Percentiles rank a stretch among this genome's conserved stretches.
Evolutionary conservation across 2,888 invertebrate species (phyloP).

Genomic region (Xiphydria camelus): DNA sequence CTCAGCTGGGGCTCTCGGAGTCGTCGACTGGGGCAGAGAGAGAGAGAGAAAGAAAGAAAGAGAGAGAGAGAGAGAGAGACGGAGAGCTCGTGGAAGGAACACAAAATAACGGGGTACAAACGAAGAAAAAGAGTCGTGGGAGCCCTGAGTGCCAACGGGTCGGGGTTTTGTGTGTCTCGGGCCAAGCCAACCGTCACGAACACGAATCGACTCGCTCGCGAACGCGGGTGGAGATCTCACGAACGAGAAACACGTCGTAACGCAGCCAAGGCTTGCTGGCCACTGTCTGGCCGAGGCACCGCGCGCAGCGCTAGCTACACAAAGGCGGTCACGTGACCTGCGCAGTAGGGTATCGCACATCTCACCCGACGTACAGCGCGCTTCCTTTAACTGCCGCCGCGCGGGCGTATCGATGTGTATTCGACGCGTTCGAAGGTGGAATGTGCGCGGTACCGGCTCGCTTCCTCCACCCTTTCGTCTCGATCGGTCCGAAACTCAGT

Average conservation of each 20-base stretch:
- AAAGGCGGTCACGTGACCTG: conserved; percentile 20
- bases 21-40: conserved; percentile 18
- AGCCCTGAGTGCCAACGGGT: conserved; percentile 4
- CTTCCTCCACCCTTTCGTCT: too few species aligned
- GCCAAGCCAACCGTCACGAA: conserved; percentile 8
- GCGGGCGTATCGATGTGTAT: conserved; percentile 1
- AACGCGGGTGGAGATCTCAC: conserved; percentile 7
- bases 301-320: conserved; percentile 14
- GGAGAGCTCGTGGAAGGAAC: conserved; percentile 10
- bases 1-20: conserved; percentile 1
- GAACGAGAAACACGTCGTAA: conserved; percentile 31
- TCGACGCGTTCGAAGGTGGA: background rate
- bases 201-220: conserved; percentile 19
- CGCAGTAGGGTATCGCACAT: conserved; percentile 9
- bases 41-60: conserved; percentile 12
- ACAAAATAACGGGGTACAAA: conserved; percentile 12
- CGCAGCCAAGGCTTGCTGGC: conserved; percentile 48
- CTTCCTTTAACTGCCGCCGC: conserved; percentile 1
- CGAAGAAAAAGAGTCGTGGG: conserved; percentile 8
- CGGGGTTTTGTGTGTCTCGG: conserved; percentile 6
- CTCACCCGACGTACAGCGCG: conserved; percentile 1
- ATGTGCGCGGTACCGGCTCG: too few species aligned
- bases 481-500: too few species aligned
- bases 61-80: conserved; percentile 4
- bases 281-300: conserved; percentile 27